Base-by-base conservation (phyloP, 1,140 invertebrate genomes). In the Brachystomella parvula region DNA sequence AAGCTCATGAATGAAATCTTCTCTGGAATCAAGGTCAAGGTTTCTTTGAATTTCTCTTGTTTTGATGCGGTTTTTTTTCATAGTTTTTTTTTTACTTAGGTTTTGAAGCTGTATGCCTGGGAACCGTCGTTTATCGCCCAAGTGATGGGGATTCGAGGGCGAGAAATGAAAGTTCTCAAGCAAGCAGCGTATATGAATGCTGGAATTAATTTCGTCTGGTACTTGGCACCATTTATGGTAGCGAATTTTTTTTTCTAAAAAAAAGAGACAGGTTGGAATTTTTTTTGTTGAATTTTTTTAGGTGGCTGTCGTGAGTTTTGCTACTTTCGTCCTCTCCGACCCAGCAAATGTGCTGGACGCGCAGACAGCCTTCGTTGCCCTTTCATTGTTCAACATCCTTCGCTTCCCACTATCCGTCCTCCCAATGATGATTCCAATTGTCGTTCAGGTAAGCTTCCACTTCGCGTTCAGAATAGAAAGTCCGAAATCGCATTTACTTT, bases 361-460 rank as follows among this genome's bases (percentile, higher is more conserved):
- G 3, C 69, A 79, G 63, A 84, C 79, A 67, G 84, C 79, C 19
- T 86, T 86, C 76, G 85, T 86, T 0, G 80, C 84, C 6, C 73
- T 87, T 31, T 76, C 83, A n/a, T 74, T 86, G 3, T 86, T 86
- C 74, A 84, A 85, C 74, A 82, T 85, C 24, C 74, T 86, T 29
- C 76, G 82, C 19, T 82, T 83, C 68, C 83, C 85, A 2, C 73
- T 86, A 62, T 75, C 77, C 32, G 79, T 70, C 33, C 57, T 64
- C 29, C 67, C 67, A 33, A 65, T 60, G 39, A 47, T 67, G 57
- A 67, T 76, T 49, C 56, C 68, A 17, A 29, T 15, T 79, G 59
- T 47, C 74, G 72, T n/a, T n/a, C n/a, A n/a, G n/a, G n/a, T n/a
- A n/a, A n/a, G n/a, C n/a, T n/a, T n/a, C n/a, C n/a, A n/a, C n/a